These are phyloP conservation scores for Cynopterus brachyotis DNA, from an alignment of 2,113 vertebrate species.

Conservation along the genomic window DNA sequence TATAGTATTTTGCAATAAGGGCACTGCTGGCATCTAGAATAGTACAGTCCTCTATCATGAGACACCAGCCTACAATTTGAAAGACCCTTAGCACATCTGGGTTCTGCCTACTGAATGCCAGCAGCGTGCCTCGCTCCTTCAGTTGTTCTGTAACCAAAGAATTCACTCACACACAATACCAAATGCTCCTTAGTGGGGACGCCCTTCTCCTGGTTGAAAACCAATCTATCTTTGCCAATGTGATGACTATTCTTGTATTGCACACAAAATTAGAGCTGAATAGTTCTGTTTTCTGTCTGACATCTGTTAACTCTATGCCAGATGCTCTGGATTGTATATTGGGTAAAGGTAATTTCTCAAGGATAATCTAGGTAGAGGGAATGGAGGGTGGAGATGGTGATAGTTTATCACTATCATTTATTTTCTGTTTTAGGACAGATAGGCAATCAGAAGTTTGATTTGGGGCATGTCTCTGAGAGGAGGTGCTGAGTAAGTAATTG, in stretches of 20 bases:
- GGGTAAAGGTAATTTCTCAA: background rate
- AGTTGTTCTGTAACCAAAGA: background rate
- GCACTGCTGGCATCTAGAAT: background rate
- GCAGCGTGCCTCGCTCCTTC: background rate
- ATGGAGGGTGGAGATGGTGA: background rate
- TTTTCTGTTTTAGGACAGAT: background rate
- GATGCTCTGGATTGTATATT: background rate
- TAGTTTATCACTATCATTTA: background rate
- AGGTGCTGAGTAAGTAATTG: background rate
- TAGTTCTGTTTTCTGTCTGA: background rate
- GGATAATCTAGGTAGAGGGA: background rate
- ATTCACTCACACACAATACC: background rate
- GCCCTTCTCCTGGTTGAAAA: background rate
- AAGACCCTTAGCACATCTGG: background rate
- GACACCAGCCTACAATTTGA: background rate
- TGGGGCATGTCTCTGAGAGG: background rate
- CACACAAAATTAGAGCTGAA: background rate
- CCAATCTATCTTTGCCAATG: background rate
- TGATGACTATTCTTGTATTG: background rate
- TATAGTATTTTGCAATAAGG: background rate
- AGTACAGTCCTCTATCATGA: background rate
- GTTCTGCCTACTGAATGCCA: background rate
- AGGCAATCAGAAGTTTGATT: background rate
- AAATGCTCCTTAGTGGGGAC: background rate
- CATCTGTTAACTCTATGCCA: background rate